phyloP scores from a whole-genome alignment of 2,113 vertebrate genomes.

The Penelope pileata region DNA sequence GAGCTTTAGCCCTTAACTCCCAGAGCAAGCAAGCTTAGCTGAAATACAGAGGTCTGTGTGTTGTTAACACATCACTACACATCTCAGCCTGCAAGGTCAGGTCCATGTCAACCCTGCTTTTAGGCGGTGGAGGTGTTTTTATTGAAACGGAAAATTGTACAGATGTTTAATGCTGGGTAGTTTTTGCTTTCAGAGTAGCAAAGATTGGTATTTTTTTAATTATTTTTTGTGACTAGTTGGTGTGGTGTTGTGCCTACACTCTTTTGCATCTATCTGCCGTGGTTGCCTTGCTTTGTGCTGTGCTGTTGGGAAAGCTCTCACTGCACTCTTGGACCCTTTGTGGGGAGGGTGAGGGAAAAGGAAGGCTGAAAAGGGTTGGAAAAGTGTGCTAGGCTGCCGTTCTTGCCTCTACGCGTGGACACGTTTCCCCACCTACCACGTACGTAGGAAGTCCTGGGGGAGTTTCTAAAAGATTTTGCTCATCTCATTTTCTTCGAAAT shows the following conservation, averaged over 20 bases:
- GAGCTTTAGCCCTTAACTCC: background rate
- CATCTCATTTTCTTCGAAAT: background rate
- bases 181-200: background rate
- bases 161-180: background rate
- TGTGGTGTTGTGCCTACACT: background rate
- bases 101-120: background rate
- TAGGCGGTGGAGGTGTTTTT: background rate
- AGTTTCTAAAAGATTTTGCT: background rate
- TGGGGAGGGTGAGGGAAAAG: background rate
- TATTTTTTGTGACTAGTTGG: background rate
- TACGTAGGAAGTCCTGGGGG: background rate
- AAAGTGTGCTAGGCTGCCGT: background rate
- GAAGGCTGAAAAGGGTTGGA: background rate
- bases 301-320: background rate
- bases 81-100: background rate
- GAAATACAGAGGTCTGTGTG: background rate
- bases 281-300: background rate
- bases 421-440: background rate
- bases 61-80: rapidly evolving
- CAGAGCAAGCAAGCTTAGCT: background rate
- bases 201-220: background rate
- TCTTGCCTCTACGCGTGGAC: background rate
- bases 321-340: background rate
- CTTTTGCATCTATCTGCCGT: background rate
- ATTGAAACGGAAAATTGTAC: background rate